phyloP scores from a whole-genome alignment of 23 tunicate species.

The Oikopleura vanhoeffeni region DNA sequence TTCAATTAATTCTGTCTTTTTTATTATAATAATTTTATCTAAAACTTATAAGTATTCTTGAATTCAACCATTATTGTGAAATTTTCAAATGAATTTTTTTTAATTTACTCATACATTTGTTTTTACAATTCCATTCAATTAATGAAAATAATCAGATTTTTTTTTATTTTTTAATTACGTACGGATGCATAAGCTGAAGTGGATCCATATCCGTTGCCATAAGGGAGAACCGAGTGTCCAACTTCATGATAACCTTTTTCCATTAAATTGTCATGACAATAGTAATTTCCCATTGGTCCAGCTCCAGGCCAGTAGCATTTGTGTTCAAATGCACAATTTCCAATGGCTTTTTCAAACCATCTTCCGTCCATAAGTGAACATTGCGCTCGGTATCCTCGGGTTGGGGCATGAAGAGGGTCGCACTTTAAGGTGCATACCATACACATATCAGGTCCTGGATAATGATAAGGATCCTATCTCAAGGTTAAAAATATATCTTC shows the following conservation, averaged over 20 bases:
- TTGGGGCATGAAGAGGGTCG: background rate
- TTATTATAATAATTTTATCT: too few relatives aligned
- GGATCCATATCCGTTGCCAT: background rate
- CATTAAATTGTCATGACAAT: background rate
- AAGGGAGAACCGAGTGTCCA: background rate
- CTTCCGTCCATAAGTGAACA: background rate
- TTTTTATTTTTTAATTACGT: too few relatives aligned
- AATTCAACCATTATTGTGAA: too few relatives aligned
- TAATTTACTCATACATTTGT: too few relatives aligned
- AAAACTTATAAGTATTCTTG: too few relatives aligned
- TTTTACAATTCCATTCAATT: too few relatives aligned
- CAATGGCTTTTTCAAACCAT: conserved; percentile 15
- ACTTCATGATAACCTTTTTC: background rate
- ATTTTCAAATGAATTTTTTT: too few relatives aligned
- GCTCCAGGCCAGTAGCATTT: conserved; percentile 1
- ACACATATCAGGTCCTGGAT: background rate
- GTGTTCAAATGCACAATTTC: background rate
- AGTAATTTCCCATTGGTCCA: conserved; percentile 7
- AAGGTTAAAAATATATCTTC: too few relatives aligned
- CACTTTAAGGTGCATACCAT: background rate
- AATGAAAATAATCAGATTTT: too few relatives aligned
- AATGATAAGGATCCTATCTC: background rate
- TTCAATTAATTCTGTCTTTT: too few relatives aligned
- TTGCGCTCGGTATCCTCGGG: background rate
- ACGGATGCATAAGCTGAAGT: background rate